Evolutionary conservation across 2,797 vertebrate species (phyloP), one percentile per base, ranked within the genome.

Genomic region (Lutjanus argentimaculatus): DNA sequence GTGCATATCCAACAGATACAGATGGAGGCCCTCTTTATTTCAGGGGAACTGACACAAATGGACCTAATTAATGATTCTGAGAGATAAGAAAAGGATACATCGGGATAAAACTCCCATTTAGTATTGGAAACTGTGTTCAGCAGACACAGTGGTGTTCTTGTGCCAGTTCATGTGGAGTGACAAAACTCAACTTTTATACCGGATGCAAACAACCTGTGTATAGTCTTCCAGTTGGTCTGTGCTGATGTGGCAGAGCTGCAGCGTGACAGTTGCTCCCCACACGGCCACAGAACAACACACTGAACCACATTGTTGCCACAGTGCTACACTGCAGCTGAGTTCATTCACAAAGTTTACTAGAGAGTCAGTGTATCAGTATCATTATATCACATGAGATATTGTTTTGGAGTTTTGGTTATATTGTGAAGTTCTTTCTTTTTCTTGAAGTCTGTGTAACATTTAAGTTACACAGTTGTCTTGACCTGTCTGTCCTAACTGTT

Each of bases 81-180:
- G 42, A 63, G 21, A 43, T 25, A 14, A 19, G 3, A 13, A 11
- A 21, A 8, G 11, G 11, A 45, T 30, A 1, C 4, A 30, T 36
- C 40, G 46, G 30, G 30, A 67, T 48, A 56, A 16, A 48, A 25
- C 10, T 17, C 7, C 2, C 16, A 30, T 36, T 67, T 53, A 52
- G 21, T 52, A 7, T 53, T 53, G 46, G 36, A 67, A 61, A 25
- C 19, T 43, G 21, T 70, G 49, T 76, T 76, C 11, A 62, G 4
- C n/a, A 42, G 10, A 49, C 25, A 25, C 21, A 69, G 15, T 17
- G 5, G 6, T 57, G 16, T 40, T 55, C 12, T 46, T 36, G 22
- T 69, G n/a, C 17, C 48, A 59, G 15, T 15, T 19, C 2, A 14
- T 8, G 12, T 21, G 49, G 8, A 17, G 17, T 7, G 17, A 51